Evolutionary conservation across 2,888 invertebrate species (phyloP).

Genomic region (Agriopis aurantiaria): DNA sequence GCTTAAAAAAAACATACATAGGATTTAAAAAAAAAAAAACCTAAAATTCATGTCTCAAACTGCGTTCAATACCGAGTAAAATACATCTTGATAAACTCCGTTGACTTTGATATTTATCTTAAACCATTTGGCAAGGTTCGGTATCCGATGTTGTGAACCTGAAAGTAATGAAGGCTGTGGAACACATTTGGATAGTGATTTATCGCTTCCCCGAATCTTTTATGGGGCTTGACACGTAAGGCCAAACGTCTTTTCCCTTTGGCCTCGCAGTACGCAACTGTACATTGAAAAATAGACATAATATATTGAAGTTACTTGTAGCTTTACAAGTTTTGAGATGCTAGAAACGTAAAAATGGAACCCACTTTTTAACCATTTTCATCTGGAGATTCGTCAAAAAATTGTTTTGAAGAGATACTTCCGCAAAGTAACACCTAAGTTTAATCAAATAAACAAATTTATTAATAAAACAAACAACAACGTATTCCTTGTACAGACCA

Average conservation of each 20-base stretch:
- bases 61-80: neutral
- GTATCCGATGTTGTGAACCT: constrained; percentile 4
- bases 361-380: neutral
- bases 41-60: too few relatives aligned
- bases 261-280: constrained; percentile 4
- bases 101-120: constrained; percentile 11
- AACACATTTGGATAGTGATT: constrained; percentile 21
- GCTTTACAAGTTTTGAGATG: too few relatives aligned
- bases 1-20: too few relatives aligned
- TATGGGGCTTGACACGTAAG: constrained; percentile 19
- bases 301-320: neutral
- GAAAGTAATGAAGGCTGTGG: constrained; percentile 20
- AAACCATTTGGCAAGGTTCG: constrained; percentile 13
- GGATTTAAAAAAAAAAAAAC: too few relatives aligned
- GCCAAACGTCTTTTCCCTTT: constrained; percentile 6
- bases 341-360: neutral
- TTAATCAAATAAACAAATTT: too few relatives aligned
- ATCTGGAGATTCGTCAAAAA: too few relatives aligned
- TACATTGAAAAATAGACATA: neutral
- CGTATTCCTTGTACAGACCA: too few relatives aligned
- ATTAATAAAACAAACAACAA: too few relatives aligned
- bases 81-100: neutral
- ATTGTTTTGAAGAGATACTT: too few relatives aligned
- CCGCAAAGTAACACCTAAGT: too few relatives aligned
- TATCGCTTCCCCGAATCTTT: constrained; percentile 20